Percentiles rank a stretch among this genome's conserved stretches.
These are phyloP conservation scores for Phragmatobia fuliginosa DNA, from an alignment of 2,888 invertebrate species.

Conservation along the genomic window DNA sequence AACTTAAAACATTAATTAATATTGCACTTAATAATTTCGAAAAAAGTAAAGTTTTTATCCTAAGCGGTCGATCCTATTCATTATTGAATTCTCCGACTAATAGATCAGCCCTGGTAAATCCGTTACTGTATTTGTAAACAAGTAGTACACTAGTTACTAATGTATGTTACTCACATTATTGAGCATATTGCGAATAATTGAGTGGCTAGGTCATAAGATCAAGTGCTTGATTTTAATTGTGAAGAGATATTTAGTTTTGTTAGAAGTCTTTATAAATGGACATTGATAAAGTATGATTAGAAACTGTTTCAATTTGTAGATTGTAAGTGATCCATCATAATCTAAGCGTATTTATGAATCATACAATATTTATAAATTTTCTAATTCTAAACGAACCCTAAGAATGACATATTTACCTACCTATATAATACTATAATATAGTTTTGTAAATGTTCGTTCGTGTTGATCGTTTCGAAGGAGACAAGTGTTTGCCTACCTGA, in stretches of 20 bases:
- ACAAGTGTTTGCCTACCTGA: slow-evolving; percentile 43
- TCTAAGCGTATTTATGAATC: neutral
- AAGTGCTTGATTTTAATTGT: neutral
- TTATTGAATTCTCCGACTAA: neutral
- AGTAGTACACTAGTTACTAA: neutral
- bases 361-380: neutral
- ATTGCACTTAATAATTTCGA: no score
- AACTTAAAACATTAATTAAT: neutral
- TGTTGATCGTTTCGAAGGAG: slow-evolving; percentile 29
- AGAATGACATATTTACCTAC: neutral
- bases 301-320: neutral
- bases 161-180: neutral
- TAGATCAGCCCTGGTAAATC: neutral
- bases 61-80: neutral
- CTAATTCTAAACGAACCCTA: neutral
- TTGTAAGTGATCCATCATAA: no score
- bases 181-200: neutral
- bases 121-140: neutral
- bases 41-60: neutral
- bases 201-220: neutral
- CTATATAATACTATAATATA: neutral
- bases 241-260: neutral
- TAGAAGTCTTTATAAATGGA: neutral
- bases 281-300: neutral
- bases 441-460: neutral